A percentile compares a stretch with the other conserved stretches of the same genome.
phyloP scores from a whole-genome alignment of 2,113 vertebrate genomes.

The Candoia aspera region DNA sequence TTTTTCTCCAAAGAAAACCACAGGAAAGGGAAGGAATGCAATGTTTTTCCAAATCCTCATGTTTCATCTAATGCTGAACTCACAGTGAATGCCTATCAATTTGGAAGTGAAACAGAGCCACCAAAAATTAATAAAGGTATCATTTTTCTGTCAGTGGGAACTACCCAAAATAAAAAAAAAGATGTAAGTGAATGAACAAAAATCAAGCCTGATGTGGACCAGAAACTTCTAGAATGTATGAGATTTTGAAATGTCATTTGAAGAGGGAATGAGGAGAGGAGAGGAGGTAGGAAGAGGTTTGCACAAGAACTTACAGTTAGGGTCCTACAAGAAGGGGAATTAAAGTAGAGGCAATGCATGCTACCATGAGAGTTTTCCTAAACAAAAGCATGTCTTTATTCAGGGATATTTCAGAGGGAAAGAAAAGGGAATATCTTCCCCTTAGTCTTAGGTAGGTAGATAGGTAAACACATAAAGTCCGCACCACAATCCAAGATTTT shows the following conservation, averaged over 20 bases:
- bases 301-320: not conserved
- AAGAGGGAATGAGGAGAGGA: not conserved
- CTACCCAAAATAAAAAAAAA: not conserved
- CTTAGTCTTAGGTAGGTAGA: too few relatives aligned
- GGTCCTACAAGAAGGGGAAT: not conserved
- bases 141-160: not conserved
- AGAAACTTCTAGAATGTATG: not conserved
- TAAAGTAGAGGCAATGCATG: not conserved
- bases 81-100: not conserved
- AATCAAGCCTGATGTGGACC: not conserved
- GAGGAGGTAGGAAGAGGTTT: not conserved
- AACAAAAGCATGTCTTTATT: not conserved
- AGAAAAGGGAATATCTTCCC: not conserved
- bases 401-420: not conserved
- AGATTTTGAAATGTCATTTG: not conserved
- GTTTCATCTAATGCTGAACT: not conserved
- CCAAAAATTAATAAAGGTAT: not conserved
- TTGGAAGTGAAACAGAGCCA: not conserved
- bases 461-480: too few relatives aligned
- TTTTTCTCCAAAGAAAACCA: not conserved
- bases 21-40: not conserved
- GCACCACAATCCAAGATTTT: not conserved
- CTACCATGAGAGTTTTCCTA: too few relatives aligned
- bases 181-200: not conserved
- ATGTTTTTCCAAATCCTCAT: not conserved